phyloP scores from a whole-genome alignment of 1,140 invertebrate genomes.

The Heliothis virescens region DNA sequence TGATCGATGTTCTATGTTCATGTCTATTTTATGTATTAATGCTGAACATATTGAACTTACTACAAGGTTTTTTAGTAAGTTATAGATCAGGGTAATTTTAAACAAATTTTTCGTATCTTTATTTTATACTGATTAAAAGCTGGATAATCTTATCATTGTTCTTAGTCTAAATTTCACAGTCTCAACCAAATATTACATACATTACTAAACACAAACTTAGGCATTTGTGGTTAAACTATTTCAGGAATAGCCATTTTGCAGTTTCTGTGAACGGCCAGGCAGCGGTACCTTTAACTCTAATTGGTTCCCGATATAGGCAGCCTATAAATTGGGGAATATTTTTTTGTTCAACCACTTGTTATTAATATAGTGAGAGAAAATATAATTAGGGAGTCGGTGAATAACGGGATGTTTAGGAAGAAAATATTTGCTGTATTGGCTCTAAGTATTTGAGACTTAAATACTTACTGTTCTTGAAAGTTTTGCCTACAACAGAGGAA shows the following conservation, averaged over 20 bases:
- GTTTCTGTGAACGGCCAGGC: not conserved
- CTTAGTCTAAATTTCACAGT: too few species aligned
- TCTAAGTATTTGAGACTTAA: too few species aligned
- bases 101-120: too few species aligned
- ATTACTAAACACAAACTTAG: not conserved
- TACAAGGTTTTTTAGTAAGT: not conserved
- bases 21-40: constrained; percentile 8
- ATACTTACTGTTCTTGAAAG: too few species aligned
- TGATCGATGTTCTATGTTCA: constrained; percentile 5
- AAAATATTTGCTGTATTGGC: too few species aligned
- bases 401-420: too few species aligned
- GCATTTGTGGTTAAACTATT: constrained; percentile 10
- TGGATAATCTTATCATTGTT: too few species aligned
- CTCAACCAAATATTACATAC: not conserved
- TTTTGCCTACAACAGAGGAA: too few species aligned
- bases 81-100: not conserved
- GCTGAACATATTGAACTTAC: not conserved
- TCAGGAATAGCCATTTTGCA: constrained; percentile 8
- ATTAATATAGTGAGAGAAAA: too few species aligned
- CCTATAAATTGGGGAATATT: not conserved
- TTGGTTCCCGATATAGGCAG: not conserved
- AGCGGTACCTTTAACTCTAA: not conserved
- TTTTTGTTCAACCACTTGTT: too few species aligned
- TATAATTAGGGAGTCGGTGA: too few species aligned
- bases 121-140: too few species aligned